Evolutionary conservation across 2,797 vertebrate genomes (phyloP).

Genomic region (Linurgus olivaceus): DNA sequence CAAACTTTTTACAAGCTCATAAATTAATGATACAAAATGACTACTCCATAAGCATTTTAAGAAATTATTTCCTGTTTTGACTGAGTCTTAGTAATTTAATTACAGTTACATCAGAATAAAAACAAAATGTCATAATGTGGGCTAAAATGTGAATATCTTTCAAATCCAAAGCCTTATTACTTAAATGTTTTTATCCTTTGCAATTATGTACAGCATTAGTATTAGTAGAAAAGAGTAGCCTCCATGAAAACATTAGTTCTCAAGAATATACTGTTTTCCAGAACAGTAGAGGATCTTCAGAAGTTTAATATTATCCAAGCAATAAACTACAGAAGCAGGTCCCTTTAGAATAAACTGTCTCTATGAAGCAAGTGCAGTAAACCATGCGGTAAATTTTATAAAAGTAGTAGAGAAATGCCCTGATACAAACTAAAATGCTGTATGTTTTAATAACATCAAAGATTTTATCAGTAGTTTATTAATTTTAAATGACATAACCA

Average conservation of each 20-base stretch:
- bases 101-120: constrained; percentile 29
- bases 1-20: background rate
- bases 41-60: background rate
- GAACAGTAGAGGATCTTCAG: background rate
- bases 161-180: background rate
- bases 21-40: background rate
- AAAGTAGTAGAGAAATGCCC: background rate
- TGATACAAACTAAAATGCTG: background rate
- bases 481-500: background rate
- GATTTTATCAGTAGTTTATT: background rate
- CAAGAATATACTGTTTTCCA: background rate
- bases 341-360: background rate
- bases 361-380: background rate
- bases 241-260: background rate
- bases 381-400: background rate
- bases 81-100: background rate
- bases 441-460: background rate
- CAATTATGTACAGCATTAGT: background rate
- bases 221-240: background rate
- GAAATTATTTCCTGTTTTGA: constrained; percentile 21
- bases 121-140: background rate
- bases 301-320: background rate
- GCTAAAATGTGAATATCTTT: background rate
- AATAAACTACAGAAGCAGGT: background rate
- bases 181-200: background rate